Base-by-base conservation (phyloP, 2,888 invertebrate species). In the Diplolepis rosae region DNA sequence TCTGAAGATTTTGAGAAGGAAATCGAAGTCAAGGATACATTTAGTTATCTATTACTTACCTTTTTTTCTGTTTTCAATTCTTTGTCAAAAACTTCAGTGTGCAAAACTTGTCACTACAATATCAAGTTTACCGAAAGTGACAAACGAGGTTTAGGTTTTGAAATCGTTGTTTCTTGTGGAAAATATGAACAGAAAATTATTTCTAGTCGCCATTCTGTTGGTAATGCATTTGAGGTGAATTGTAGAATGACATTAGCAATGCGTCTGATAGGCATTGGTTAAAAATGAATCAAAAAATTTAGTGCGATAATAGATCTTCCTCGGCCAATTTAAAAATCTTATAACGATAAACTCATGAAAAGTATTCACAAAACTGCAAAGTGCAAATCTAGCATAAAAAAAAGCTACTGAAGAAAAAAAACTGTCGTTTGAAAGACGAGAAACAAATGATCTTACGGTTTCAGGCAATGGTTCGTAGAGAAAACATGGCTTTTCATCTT, bases 261-360 rank as follows among this genome's bases (percentile, higher is more conserved):
- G 77, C 75, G 78, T 51, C 42, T 80, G 50, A 56, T 80, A 28
- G 80, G 80, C 52, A 61, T 76, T 22, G 71, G 73, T n/a, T 6
- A 65, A 24, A 18, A 71, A 13, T 71, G 73, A 0, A 71, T 73
- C 1, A n/a, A 35, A 39, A 76, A 75, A 32, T 78, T 80, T 70
- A 78, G 78, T 66, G 76, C 78, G 1, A 75, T 78, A 28, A 77
- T 79, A 76, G 73, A 74, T 30, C 68, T 79, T 11, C 76, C 79
- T 22, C 76, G 73, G 27, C 75, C 75, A 61, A 71, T 80, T 70
- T 78, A 77, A 66, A 76, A 78, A 32, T 75, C 73, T n/a, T 74
- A 74, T 71, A 71, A 75, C 51, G 70, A 77, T 54, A 54, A 13
- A 54, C 9, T 77, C 42, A 66, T 74, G 4, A 5, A 68, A 7